Percentiles rank a stretch among this genome's conserved stretches.
phyloP scores from a whole-genome alignment of 2,888 invertebrate genomes.

The Pyrgus malvae region DNA sequence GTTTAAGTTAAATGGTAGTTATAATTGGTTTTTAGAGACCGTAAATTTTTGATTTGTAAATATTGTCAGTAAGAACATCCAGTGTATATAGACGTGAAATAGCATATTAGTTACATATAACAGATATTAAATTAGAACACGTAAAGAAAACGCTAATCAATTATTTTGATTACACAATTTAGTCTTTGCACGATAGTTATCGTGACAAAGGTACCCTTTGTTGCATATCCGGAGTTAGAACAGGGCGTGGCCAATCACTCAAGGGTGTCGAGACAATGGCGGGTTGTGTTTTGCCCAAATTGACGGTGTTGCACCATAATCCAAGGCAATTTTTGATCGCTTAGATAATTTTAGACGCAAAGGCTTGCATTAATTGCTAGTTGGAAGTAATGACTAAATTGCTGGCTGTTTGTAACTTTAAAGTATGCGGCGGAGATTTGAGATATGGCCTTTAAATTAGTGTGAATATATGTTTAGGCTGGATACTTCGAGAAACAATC shows the following conservation, averaged over 20 bases:
- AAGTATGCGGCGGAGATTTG: background rate
- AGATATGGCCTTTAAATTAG: background rate
- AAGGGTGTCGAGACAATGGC: constrained; percentile 28
- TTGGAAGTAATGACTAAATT: constrained; percentile 8
- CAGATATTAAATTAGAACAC: too few relatives aligned
- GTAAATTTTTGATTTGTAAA: too few relatives aligned
- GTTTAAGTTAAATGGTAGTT: too few relatives aligned
- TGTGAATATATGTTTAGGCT: too few relatives aligned
- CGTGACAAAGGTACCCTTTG: constrained; percentile 27
- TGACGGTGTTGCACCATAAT: constrained; percentile 21
- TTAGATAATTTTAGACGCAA: constrained; percentile 18
- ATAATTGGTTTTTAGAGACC: too few relatives aligned
- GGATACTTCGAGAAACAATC: too few relatives aligned
- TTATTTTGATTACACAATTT: constrained; percentile 17
- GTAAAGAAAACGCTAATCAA: background rate
- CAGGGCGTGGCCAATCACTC: constrained; percentile 25
- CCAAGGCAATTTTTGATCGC: constrained; percentile 25
- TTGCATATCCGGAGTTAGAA: constrained; percentile 27
- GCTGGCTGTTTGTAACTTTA: background rate
- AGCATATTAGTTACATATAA: too few relatives aligned
- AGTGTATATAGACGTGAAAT: too few relatives aligned
- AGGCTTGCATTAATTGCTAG: constrained; percentile 16
- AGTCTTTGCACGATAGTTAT: constrained; percentile 18
- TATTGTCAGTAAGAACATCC: too few relatives aligned
- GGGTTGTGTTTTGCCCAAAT: constrained; percentile 23